Evolutionary conservation across 2,113 vertebrate genomes (phyloP), one percentile per base, ranked within the genome.

Genomic region (Siniperca knerii): DNA sequence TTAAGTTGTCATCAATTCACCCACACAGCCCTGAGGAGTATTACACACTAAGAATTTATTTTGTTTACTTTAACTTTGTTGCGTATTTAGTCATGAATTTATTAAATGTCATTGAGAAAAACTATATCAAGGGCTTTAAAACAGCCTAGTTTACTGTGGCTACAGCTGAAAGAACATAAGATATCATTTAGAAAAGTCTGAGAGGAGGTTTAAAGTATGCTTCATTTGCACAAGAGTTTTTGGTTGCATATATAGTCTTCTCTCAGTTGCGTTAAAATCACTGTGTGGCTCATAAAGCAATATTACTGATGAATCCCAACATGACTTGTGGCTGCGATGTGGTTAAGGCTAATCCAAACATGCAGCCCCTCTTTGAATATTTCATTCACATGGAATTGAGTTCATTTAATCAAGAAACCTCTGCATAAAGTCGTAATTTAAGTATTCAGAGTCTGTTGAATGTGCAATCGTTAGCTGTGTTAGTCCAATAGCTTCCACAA

Each of bases 341-440:
- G 40, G 68, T 73, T 82, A 79, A 85, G 86, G 37, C 55, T 79
- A 62, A 81, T 70, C 35, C 77, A 83, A 84, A 87, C 70, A 83
- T 29, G 37, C 64, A 73, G 75, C 18, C 20, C 29, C 60, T 57
- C 61, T 79, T 20, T 71, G 42, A 87, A 88, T 81, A 71, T 82
- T 84, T 79, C 15, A 75, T 68, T 81, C 58, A 60, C 65, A 54
- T 44, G 25, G 37, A 83, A 74, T 65, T 9, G 21, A 52, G 75
- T 81, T 81, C 4, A 61, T 88, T 90, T 88, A 46, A 89, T 83
- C 61, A 76, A 75, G 52, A 79, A 57, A 58, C 52, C 23, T 73
- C 33, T 65, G 40, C 62, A 74, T 35, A 8, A 74, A 57, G 37
- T 29, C 6, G 0, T 58, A 71, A 54, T 70, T 71, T 35, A 57